These are phyloP conservation scores for Gerris buenoi DNA, from an alignment of 1,140 invertebrate species.

Conservation along the genomic window DNA sequence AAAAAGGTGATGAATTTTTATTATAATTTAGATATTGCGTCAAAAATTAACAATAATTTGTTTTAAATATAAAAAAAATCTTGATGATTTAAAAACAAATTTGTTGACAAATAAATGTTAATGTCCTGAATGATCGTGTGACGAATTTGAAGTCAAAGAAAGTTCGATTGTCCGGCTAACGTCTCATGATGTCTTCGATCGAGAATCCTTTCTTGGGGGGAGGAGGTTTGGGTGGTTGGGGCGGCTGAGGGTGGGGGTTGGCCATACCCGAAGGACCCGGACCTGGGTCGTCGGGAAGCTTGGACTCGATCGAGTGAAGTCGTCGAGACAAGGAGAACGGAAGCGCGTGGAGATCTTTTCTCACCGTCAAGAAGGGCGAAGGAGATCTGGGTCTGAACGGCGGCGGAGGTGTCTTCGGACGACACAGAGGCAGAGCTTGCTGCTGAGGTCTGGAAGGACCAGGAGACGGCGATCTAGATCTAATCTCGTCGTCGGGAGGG, in stretches of 20 bases:
- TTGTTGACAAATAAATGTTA: no score
- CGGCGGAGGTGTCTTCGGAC: constrained; percentile 15
- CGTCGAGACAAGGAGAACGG: constrained; percentile 15
- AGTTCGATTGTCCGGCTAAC: no score
- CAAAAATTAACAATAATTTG: no score
- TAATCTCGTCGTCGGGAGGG: constrained; percentile 36
- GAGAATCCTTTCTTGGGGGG: constrained; percentile 51
- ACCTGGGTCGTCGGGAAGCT: no score
- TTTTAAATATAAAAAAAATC: no score
- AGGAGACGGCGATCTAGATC: constrained; percentile 12
- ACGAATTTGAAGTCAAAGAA: no score
- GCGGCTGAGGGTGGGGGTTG: constrained; percentile 7
- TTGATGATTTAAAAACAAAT: no score
- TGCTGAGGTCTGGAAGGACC: constrained; percentile 11
- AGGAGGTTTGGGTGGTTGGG: constrained; percentile 22
- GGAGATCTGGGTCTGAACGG: constrained; percentile 16
- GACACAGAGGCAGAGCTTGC: constrained; percentile 12
- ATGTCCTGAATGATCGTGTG: no score
- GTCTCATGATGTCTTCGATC: constrained; percentile 61
- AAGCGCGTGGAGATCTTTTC: constrained; percentile 20
- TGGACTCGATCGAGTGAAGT: constrained; percentile 15
- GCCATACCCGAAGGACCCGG: constrained; percentile 8
- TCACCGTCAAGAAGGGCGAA: constrained; percentile 18
- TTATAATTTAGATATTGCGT: no score
- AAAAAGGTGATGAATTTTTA: no score